These are phyloP conservation scores for Myodes glareolus DNA, from an alignment of 2,113 vertebrate species.

Conservation along the genomic window DNA sequence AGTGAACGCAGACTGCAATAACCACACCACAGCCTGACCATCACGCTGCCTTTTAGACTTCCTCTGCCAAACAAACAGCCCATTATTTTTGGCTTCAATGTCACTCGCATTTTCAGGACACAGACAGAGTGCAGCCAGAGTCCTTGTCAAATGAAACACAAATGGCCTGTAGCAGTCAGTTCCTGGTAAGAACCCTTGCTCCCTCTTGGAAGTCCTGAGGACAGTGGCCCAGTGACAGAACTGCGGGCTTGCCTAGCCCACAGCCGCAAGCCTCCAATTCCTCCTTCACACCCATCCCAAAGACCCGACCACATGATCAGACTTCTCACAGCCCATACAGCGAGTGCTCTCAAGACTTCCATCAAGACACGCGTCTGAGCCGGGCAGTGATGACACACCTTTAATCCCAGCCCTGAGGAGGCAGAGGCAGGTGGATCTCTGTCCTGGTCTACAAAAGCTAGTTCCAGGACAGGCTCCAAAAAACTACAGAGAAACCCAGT, in stretches of 20 bases:
- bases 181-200: neutral
- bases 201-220: neutral
- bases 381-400: too few species aligned
- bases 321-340: too few species aligned
- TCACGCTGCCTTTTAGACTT: neutral
- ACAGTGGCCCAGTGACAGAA: neutral
- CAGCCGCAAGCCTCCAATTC: neutral
- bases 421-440: too few species aligned
- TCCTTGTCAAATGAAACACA: neutral
- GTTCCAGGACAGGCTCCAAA: too few species aligned
- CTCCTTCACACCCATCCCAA: neutral
- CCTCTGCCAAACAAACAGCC: neutral
- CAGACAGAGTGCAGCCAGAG: neutral
- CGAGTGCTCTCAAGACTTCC: neutral
- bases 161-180: neutral
- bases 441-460: too few species aligned
- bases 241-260: neutral
- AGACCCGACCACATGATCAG: neutral
- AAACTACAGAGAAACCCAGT: too few species aligned
- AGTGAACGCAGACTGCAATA: neutral
- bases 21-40: neutral
- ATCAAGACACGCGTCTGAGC: too few species aligned
- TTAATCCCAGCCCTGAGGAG: too few species aligned
- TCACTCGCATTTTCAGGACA: neutral
- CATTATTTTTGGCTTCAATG: neutral